Evolutionary conservation across 2,888 invertebrate genomes (phyloP).

Genomic region (Adelognathus sp.): DNA sequence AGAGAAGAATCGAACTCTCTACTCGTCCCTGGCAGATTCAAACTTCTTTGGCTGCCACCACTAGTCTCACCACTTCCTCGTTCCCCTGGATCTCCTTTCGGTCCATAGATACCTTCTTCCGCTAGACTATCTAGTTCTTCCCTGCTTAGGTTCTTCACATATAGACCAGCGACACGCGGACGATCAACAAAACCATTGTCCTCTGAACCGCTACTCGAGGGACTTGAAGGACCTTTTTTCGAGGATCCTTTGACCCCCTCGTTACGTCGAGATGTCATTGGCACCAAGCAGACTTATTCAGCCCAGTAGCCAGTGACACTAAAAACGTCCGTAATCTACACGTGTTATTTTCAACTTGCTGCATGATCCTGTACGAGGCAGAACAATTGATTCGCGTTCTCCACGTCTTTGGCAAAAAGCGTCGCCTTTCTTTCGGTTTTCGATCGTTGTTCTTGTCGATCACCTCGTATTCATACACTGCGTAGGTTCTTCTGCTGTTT

Average conservation of each 20-base stretch:
- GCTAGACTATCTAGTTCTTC: constrained; percentile 72
- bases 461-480: neutral
- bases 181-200: constrained; percentile 77
- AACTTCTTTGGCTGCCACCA: constrained; percentile 69
- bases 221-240: constrained; percentile 75
- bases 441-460: neutral
- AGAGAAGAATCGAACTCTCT: constrained; percentile 49
- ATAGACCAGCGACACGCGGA: constrained; percentile 73
- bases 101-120: constrained; percentile 71
- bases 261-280: constrained; percentile 79
- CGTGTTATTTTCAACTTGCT: constrained; percentile 1
- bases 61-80: constrained; percentile 53
- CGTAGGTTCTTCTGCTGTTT: neutral
- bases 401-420: neutral
- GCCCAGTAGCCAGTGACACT: constrained; percentile 34
- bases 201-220: constrained; percentile 78
- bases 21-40: constrained; percentile 66
- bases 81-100: constrained; percentile 66
- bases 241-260: constrained; percentile 75
- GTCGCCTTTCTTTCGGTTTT: neutral
- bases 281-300: constrained; percentile 53
- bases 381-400: neutral
- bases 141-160: constrained; percentile 71
- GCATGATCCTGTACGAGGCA: constrained; percentile 11
- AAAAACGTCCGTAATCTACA: neutral